phyloP scores from a whole-genome alignment of 2,113 vertebrate species.

The Malurus elegans region DNA sequence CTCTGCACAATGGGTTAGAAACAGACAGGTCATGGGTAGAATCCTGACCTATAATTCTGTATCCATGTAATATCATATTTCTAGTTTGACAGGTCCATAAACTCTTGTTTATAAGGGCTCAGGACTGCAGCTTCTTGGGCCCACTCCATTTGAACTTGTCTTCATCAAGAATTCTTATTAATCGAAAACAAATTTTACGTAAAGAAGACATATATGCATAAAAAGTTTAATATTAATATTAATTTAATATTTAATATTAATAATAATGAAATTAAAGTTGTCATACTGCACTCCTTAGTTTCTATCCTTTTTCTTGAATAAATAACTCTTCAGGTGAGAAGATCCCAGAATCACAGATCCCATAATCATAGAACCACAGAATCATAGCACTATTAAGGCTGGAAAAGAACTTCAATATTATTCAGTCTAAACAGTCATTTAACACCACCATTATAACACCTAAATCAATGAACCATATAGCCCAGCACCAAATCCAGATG shows the following conservation, averaged over 20 bases:
- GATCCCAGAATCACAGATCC: not conserved
- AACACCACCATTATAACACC: not conserved
- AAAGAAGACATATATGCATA: not conserved
- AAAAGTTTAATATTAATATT: not conserved
- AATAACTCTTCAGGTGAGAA: not conserved
- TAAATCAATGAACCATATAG: not conserved
- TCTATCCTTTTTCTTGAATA: not conserved
- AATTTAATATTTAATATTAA: not conserved
- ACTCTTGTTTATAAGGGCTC: not conserved
- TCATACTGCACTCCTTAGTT: not conserved
- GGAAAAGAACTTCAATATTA: not conserved
- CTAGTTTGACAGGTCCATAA: not conserved
- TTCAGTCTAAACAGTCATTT: not conserved
- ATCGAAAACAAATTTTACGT: not conserved
- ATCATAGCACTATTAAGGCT: not conserved
- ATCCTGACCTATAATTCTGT: not conserved
- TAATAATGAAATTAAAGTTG: not conserved
- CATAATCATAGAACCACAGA: not conserved
- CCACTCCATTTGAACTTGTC: not conserved
- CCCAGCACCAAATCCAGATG: too few species aligned
- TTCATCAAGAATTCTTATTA: not conserved
- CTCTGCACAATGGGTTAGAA: not conserved
- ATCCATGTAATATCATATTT: not conserved
- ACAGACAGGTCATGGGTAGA: not conserved
- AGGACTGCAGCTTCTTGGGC: not conserved